Evolutionary conservation across 2,797 vertebrate species (phyloP).

Genomic region (Gadopsis bispinosus): DNA sequence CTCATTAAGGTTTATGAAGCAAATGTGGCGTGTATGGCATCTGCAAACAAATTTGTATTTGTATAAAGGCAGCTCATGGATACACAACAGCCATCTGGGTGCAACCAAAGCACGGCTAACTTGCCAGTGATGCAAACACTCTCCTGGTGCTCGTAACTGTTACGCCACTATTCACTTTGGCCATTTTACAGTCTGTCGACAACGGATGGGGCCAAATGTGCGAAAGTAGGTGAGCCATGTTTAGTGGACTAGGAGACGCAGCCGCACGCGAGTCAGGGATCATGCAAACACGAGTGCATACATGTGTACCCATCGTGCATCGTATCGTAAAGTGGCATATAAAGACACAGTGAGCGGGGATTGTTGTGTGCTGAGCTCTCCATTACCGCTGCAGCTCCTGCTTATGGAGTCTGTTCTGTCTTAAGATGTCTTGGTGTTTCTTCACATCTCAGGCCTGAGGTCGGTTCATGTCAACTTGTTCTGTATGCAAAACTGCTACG

Average conservation of each 20-base stretch:
- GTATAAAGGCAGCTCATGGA: conserved; percentile 43
- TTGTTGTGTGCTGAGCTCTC: conserved; percentile 44
- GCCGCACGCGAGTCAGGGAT: conserved; percentile 54
- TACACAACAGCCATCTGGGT: conserved; percentile 59
- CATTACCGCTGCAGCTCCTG: conserved; percentile 38
- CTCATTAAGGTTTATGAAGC: conserved; percentile 60
- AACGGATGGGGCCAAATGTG: conserved; percentile 14
- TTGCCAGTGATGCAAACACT: conserved; percentile 31
- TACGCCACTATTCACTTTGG: conserved; percentile 37
- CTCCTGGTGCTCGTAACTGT: conserved; percentile 38
- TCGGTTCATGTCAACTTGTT: neutral
- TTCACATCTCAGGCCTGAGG: neutral
- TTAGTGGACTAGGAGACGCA: conserved; percentile 49
- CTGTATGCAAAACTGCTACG: neutral
- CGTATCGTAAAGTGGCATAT: neutral
- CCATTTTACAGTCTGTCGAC: conserved; percentile 37
- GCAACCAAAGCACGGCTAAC: conserved; percentile 20
- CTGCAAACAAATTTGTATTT: conserved; percentile 54
- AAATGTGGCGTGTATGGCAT: conserved; percentile 40
- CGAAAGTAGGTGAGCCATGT: conserved; percentile 47
- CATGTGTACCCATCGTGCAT: neutral
- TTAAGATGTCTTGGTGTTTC: conserved; percentile 36
- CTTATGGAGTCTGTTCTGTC: conserved; percentile 26
- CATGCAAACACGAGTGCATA: conserved; percentile 45
- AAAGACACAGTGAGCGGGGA: conserved; percentile 27